A percentile compares a stretch with the other conserved stretches of the same genome.
Evolutionary conservation across 1,140 invertebrate genomes (phyloP).

Genomic region (Drosophila chauvacae): DNA sequence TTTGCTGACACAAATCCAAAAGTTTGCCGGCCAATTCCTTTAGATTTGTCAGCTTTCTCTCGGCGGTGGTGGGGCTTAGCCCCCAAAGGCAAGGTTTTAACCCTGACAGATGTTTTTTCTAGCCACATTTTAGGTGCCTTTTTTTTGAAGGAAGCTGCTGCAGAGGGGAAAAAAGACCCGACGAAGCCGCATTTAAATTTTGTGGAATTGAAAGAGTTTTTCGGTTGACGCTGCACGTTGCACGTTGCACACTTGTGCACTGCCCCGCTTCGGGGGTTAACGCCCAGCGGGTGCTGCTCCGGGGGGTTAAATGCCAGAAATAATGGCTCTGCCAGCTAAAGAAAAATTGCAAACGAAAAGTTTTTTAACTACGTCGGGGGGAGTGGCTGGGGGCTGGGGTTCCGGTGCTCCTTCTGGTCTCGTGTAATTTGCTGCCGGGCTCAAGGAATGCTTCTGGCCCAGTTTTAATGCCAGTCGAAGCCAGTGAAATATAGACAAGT

Average conservation of each 20-base stretch:
- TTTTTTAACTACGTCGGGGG: constrained; percentile 68
- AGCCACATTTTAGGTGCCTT: neutral
- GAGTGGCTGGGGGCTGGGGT: neutral
- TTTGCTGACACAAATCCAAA: constrained; percentile 37
- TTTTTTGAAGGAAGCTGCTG: constrained; percentile 2
- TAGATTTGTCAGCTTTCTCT: constrained; percentile 41
- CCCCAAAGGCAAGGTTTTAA: constrained; percentile 27
- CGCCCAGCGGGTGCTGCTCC: neutral
- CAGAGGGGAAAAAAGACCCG: neutral
- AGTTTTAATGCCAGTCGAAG: constrained; percentile 58
- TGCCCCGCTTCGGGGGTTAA: constrained; percentile 12
- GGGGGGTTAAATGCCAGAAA: constrained; percentile 48
- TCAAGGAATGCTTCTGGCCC: constrained; percentile 71
- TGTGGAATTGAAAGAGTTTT: constrained; percentile 51
- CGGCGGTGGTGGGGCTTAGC: neutral
- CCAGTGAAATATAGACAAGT: constrained; percentile 51
- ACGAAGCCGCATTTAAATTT: constrained; percentile 49
- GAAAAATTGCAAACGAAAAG: constrained; percentile 77
- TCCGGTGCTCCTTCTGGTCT: neutral
- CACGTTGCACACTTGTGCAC: constrained; percentile 1
- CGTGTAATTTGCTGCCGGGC: constrained; percentile 48
- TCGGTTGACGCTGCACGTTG: constrained; percentile 68
- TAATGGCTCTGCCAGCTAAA: constrained; percentile 76
- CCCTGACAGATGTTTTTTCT: constrained; percentile 47
- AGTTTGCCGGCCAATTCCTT: constrained; percentile 40